Evolutionary conservation across 2,888 invertebrate species (phyloP).

Genomic region (Scrobipalpa costella): DNA sequence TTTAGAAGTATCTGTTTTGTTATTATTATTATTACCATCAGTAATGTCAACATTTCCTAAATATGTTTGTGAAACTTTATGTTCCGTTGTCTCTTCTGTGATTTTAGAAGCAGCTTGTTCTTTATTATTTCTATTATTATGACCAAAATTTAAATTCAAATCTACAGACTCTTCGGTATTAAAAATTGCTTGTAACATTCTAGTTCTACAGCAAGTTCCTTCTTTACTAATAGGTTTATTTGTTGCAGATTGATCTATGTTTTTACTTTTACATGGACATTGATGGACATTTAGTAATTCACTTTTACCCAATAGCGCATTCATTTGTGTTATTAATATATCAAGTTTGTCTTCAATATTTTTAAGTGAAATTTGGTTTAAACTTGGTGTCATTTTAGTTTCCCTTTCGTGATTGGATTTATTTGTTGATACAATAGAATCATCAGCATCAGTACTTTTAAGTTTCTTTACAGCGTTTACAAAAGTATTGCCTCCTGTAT

Average conservation of each 20-base stretch:
- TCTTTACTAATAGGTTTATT: background rate
- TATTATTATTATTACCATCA: background rate
- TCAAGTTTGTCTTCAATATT: constrained; percentile 30
- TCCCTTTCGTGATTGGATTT: no score
- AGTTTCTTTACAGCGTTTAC: no score
- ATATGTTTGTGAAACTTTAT: background rate
- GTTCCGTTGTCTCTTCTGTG: background rate
- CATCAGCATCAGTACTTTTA: no score
- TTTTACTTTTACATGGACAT: background rate
- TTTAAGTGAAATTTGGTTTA: constrained; percentile 1
- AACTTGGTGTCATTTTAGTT: background rate
- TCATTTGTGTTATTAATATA: constrained; percentile 18
- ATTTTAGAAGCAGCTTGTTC: background rate
- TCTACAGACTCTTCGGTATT: background rate
- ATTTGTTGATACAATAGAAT: no score
- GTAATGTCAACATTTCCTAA: background rate
- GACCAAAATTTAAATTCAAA: no score
- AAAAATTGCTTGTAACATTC: background rate
- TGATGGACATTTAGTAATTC: background rate
- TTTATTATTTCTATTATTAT: background rate
- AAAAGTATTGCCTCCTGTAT: no score
- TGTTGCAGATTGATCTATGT: background rate
- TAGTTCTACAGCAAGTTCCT: background rate
- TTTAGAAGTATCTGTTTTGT: background rate
- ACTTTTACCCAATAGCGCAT: background rate